These are phyloP conservation scores for Festucalex cinctus DNA, from an alignment of 2,113 vertebrate species.

Conservation along the genomic window DNA sequence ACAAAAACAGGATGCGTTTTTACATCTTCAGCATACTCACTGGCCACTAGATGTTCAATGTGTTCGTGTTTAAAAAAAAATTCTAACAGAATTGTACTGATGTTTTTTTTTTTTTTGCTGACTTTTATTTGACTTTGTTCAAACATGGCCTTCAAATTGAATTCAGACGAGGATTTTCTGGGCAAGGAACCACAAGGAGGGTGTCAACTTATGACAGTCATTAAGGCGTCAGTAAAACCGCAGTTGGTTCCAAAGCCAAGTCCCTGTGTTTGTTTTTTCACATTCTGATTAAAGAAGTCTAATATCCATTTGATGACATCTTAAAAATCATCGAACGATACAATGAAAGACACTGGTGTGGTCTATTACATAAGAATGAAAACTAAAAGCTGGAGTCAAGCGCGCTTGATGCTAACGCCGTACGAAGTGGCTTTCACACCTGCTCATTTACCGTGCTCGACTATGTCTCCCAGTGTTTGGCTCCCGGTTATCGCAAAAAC, in stretches of 20 bases:
- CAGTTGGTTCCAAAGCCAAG: not conserved
- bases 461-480: not conserved
- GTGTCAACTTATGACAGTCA: not conserved
- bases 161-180: not conserved
- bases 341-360: not conserved
- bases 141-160: not conserved
- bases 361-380: not conserved
- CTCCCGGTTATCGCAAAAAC: too few species aligned
- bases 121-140: constrained; percentile 23
- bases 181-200: not conserved
- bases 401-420: constrained; percentile 1
- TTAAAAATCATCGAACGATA: too few species aligned
- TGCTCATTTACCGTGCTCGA: constrained; percentile 11
- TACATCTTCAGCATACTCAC: not conserved
- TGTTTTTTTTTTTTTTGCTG: constrained; percentile 21
- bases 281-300: not conserved
- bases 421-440: constrained; percentile 27
- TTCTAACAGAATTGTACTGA: not conserved
- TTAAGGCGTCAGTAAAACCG: not conserved
- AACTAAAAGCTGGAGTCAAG: not conserved
- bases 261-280: not conserved
- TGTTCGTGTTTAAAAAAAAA: too few species aligned
- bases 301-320: not conserved
- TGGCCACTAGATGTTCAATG: too few species aligned
- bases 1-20: not conserved